These are phyloP conservation scores for Smutsia gigantea DNA, from an alignment of 2,797 vertebrate species.

Conservation along the genomic window DNA sequence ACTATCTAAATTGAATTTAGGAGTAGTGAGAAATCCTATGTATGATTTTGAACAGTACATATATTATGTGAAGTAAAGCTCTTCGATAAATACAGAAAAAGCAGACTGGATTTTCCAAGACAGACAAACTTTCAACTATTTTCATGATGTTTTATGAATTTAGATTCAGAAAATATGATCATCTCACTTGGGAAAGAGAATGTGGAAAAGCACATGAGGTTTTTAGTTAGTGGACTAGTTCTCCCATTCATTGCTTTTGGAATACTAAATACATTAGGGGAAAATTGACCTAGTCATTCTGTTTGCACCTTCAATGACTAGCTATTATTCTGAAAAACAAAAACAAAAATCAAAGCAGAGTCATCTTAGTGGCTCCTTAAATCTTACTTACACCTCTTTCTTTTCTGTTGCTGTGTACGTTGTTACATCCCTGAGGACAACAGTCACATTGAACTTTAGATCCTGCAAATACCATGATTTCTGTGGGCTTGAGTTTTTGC, in stretches of 20 bases:
- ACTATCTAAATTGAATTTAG: slow-evolving; percentile 75
- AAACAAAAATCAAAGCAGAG: not conserved
- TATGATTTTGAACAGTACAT: slow-evolving; percentile 66
- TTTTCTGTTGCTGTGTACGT: not conserved
- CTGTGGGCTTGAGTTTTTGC: not conserved
- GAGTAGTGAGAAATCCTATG: slow-evolving; percentile 46
- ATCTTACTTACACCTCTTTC: not conserved
- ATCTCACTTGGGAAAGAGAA: not conserved
- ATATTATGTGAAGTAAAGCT: slow-evolving; percentile 37
- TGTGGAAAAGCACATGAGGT: not conserved
- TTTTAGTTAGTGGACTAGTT: not conserved
- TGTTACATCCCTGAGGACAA: not conserved
- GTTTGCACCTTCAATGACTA: not conserved
- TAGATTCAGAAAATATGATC: slow-evolving; percentile 11
- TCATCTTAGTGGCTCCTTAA: not conserved
- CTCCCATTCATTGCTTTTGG: not conserved
- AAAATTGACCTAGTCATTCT: not conserved
- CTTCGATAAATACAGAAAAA: slow-evolving; percentile 57
- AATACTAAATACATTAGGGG: not conserved
- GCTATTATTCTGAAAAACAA: not conserved
- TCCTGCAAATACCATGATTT: accelerated
- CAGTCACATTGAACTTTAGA: not conserved
- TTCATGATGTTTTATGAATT: not conserved
- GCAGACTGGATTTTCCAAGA: slow-evolving; percentile 43
- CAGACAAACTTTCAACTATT: not conserved